phyloP scores from a whole-genome alignment of 1,140 invertebrate genomes.

The Galleria mellonella region DNA sequence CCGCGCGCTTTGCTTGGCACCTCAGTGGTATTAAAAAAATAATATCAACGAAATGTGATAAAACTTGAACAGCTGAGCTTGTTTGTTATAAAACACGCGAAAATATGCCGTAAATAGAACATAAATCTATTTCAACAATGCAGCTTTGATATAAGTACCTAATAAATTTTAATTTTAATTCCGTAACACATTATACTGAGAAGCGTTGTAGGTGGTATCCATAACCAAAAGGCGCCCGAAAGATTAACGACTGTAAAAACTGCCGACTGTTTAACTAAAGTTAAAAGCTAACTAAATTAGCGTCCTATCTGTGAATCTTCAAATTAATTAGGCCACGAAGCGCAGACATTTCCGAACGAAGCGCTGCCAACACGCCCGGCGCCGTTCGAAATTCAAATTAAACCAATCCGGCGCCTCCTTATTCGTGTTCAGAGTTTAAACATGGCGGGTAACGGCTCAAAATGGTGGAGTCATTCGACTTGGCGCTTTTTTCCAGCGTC shows the following conservation, averaged over 20 bases:
- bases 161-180: conserved; percentile 5
- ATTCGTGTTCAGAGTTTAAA: conserved; percentile 64
- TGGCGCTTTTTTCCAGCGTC: conserved; percentile 67
- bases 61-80: too few species aligned
- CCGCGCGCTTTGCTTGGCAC: too few species aligned
- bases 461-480: conserved; percentile 70
- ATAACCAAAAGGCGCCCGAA: conserved; percentile 24
- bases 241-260: conserved; percentile 48
- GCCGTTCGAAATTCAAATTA: conserved; percentile 69
- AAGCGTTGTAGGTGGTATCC: conserved; percentile 16
- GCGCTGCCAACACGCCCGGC: conserved; percentile 29
- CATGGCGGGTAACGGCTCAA: conserved; percentile 59
- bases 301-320: conserved; percentile 46
- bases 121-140: too few species aligned
- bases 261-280: conserved; percentile 39
- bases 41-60: too few species aligned
- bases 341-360: conserved; percentile 17
- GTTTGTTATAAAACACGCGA: too few species aligned
- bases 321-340: conserved; percentile 48
- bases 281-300: conserved; percentile 56
- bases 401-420: conserved; percentile 71
- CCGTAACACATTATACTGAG: conserved; percentile 1
- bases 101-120: too few species aligned
- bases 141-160: background rate
- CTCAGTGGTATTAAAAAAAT: too few species aligned